phyloP scores from a whole-genome alignment of 2,888 invertebrate species.

The Tortricodes alternella region DNA sequence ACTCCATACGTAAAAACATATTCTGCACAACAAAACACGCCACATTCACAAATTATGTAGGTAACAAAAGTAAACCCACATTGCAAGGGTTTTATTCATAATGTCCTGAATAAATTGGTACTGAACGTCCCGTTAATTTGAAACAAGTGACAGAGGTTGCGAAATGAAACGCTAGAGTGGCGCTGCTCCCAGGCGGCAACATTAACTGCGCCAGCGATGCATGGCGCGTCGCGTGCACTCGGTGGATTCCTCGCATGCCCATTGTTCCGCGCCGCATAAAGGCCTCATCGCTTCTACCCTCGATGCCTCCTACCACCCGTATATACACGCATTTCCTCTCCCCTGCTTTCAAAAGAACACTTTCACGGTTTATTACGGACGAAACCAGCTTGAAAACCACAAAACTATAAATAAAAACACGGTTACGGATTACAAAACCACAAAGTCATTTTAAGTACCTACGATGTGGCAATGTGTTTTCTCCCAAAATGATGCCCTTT shows the following conservation, averaged over 20 bases:
- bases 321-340: conserved; percentile 39
- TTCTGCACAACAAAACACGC: too few relatives aligned
- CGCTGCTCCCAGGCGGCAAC: conserved; percentile 13
- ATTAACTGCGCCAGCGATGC: conserved; percentile 29
- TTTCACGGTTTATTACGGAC: conserved; percentile 35
- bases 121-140: neutral
- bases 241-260: conserved; percentile 44
- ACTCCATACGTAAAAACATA: too few relatives aligned
- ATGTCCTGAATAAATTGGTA: neutral
- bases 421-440: conserved; percentile 5
- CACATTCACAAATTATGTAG: too few relatives aligned
- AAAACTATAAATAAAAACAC: neutral
- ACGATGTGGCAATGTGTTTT: neutral
- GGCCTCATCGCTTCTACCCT: conserved; percentile 40
- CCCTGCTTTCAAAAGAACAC: conserved; percentile 34
- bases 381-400: conserved; percentile 11
- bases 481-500: neutral
- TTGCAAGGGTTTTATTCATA: neutral
- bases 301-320: conserved; percentile 41
- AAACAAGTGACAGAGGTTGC: neutral
- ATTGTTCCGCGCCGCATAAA: conserved; percentile 47
- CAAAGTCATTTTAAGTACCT: neutral
- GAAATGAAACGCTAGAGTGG: conserved; percentile 4
- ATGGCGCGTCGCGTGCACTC: conserved; percentile 25
- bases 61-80: too few relatives aligned